Base-by-base conservation (phyloP, 2,797 vertebrate genomes). In the Ficedula albicollis region DNA sequence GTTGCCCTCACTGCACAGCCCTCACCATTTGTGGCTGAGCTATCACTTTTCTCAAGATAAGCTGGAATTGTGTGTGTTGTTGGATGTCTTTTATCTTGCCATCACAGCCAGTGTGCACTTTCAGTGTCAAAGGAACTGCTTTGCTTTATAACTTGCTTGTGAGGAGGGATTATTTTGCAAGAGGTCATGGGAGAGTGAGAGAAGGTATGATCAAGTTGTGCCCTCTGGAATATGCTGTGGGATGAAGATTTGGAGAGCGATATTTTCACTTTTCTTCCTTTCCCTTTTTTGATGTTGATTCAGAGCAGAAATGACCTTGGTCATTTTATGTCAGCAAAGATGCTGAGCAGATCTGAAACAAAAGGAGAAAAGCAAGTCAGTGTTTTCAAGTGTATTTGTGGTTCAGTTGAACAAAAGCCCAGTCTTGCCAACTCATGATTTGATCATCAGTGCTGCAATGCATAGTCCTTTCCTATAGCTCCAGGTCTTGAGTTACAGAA, bases 41-140 rank as follows among this genome's bases (percentile, higher is more conserved):
- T 94, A 92, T 97, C 85, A 27, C 68, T 97, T 98, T 97, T 97
- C 97, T 94, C 80, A 84, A 84, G 94, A 95, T 95, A 97, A 97
- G 94, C 95, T 95, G 86, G 91, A 94, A 93, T 85, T 93, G 75
- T 95, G 82, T 96, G 93, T 64, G 11, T 88, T 94, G 68, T 91
- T 80, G 84, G 94, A 82, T 96, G 93, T 81, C 94, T 96, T 92
- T 97, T 98, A 98, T 98, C 98, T 93, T 95, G 67, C 62, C 64
- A 96, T 95, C 96, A 76, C 49, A 90, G 67, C 20, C 38, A 44
- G 72, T 19, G 32, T 72, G 60, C 81, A 77, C 90, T 59, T 87
- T 55, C 81, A 88, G 68, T 83, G 77, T 85, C 74, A 95, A 81
- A 95, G 70, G 84, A 97, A 59, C 89, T 89, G 84, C 77, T 96